These are phyloP conservation scores for Cervus canadensis DNA, from an alignment of 2,113 vertebrate genomes.

Conservation along the genomic window DNA sequence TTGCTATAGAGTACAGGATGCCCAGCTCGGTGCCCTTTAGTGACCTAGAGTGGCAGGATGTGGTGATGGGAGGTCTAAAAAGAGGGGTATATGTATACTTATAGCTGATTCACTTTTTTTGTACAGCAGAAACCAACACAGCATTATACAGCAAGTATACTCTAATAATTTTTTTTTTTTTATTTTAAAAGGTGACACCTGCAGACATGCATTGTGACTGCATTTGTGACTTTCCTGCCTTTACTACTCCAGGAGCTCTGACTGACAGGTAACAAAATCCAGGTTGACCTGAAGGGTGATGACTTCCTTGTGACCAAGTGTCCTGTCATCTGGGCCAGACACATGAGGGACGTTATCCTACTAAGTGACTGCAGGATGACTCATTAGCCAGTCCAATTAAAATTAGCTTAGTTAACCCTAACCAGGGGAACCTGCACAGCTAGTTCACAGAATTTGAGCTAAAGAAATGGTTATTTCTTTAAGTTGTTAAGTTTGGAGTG, in stretches of 20 bases:
- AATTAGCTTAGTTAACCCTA: background rate
- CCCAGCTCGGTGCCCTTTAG: background rate
- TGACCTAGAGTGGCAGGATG: background rate
- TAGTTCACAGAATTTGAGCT: background rate
- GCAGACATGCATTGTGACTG: background rate
- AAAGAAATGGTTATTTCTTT: background rate
- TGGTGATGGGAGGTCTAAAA: background rate
- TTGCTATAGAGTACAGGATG: background rate
- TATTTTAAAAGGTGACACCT: background rate
- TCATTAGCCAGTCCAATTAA: background rate
- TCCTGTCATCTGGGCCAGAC: background rate
- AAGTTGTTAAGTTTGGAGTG: background rate
- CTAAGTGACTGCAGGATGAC: background rate
- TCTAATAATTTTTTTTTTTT: background rate
- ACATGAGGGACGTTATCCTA: background rate
- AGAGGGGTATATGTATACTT: background rate
- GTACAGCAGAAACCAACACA: background rate
- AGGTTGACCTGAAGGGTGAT: background rate
- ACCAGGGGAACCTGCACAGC: background rate
- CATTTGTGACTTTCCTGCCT: background rate
- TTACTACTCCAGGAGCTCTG: background rate
- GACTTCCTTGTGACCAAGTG: background rate
- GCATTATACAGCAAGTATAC: background rate
- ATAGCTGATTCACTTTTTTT: background rate
- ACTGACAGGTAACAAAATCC: background rate